Base-by-base conservation (phyloP, 2,113 vertebrate genomes). In the Alaudala cheleensis region DNA sequence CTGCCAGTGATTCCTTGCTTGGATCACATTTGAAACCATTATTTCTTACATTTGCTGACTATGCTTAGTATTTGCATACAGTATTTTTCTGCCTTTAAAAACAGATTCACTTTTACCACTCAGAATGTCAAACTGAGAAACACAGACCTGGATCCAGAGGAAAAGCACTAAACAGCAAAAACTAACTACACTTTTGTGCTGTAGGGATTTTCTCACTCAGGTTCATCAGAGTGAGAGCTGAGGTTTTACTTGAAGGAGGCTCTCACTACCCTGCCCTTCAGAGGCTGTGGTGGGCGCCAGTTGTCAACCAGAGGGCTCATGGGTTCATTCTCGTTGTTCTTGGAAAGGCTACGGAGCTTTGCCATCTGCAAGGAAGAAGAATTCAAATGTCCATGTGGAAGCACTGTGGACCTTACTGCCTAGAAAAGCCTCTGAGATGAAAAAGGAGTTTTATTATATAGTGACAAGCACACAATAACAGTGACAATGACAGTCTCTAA, bases 231-330 rank as follows among this genome's bases (percentile, higher is more conserved):
- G 54, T 15, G 47, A 87, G 72, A 60, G 14, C 47, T 44, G 72
- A 64, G 78, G 21, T 88, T 90, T 98, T 97, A 98, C 34, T 98
- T 97, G 96, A 98, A 98, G 0, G 98, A 99, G 47, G 99, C 98
- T 88, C 92, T 98, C 92, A 99, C 98, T 56, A 96, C 8, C 87
- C 99, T 98, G 79, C 97, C 98, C 86, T 99, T 99, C 64, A 99
- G 90, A 10, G 99, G 98, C 97, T 99, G 99, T 2, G 98, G 98
- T 17, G 99, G 99, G 18, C 99, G 99, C 98, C 98, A 99, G 98
- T 99, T 99, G 96, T 99, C 96, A 95, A 98, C 97, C 96, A 99
- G 98, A 81, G 98, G 98, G 86, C 96, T 98, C 2, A 96, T 69
- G 4, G 98, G 80, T 33, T 99, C 98, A 0, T 98, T 98, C 83